Base-by-base conservation (phyloP, 2,888 invertebrate genomes). In the Cristatella mucedo region DNA sequence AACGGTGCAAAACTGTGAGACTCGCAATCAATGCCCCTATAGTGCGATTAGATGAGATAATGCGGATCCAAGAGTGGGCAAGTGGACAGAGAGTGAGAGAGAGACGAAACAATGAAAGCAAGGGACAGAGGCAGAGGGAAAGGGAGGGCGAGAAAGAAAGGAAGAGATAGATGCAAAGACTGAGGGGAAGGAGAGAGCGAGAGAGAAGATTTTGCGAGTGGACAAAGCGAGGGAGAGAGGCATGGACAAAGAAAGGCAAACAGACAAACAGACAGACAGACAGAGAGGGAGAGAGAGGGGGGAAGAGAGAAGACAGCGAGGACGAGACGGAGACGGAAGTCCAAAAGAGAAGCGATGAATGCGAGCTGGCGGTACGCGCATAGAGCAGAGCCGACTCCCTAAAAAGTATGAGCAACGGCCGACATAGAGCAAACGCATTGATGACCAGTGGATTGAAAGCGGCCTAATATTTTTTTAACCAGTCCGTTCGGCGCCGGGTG, bases 321-420 rank as follows among this genome's bases (percentile, higher is more conserved):
- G 13, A 32, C 13, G 32, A 32, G 32, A n/a, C n/a, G 32, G 32
- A 32, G 32, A n/a, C n/a, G 32, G 32, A 32, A 16, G 13, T n/a
- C 13, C 13, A n/a, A 32, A 16, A 16, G 16, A 13, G 13, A 32
- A 16, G 32, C n/a, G 32, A n/a, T 13, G 32, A 16, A 32, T n/a
- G 16, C n/a, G 32, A 16, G 16, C 13, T 9, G 16, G 32, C 13
- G 13, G 32, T 9, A 32, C 13, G 32, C n/a, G 32, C 9, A 32
- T n/a, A n/a, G n/a, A n/a, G n/a, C n/a, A n/a, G n/a, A n/a, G n/a
- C n/a, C n/a, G n/a, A n/a, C n/a, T n/a, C n/a, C n/a, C n/a, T n/a
- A n/a, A n/a, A n/a, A n/a, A n/a, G n/a, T n/a, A n/a, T n/a, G n/a
- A n/a, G n/a, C n/a, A n/a, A n/a, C n/a, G n/a, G n/a, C n/a, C n/a